Evolutionary conservation across 2,797 vertebrate genomes (phyloP).

Genomic region (Cynopterus sphinx): DNA sequence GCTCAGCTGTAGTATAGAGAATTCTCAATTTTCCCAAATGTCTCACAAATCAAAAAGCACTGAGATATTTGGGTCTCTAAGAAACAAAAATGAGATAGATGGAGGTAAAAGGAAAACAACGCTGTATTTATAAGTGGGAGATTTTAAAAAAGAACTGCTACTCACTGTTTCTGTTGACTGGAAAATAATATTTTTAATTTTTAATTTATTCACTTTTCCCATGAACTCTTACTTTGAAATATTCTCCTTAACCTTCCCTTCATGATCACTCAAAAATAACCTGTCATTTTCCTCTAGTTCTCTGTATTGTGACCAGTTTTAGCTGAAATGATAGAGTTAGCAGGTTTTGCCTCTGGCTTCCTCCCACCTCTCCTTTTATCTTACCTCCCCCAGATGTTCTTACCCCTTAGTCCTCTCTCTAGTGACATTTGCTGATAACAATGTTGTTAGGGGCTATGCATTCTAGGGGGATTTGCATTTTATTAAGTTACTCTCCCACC

Average conservation of each 20-base stretch:
- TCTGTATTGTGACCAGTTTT: not conserved
- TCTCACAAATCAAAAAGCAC: not conserved
- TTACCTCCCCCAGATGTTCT: not conserved
- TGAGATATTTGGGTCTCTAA: not conserved
- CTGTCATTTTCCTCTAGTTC: not conserved
- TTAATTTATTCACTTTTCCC: slow-evolving; percentile 32
- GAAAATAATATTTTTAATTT: not conserved
- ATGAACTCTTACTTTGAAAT: slow-evolving; percentile 40
- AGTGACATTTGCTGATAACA: slow-evolving; percentile 25
- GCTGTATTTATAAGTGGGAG: not conserved
- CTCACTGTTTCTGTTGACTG: not conserved
- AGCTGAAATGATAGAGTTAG: not conserved
- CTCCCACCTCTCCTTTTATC: slow-evolving; percentile 17
- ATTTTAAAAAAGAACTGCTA: not conserved
- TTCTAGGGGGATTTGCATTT: slow-evolving; percentile 49
- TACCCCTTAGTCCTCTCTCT: not conserved
- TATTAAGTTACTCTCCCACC: slow-evolving; percentile 8
- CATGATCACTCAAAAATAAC: not conserved
- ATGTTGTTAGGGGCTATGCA: not conserved
- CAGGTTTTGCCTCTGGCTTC: not conserved
- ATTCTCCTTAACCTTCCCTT: not conserved
- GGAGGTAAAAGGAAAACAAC: not conserved
- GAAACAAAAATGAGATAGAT: slow-evolving; percentile 19
- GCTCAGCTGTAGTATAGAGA: not conserved
- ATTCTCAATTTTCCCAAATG: not conserved